phyloP scores from a whole-genome alignment of 92 coral and sea anemone species.

The Epizoanthus ramosus region DNA sequence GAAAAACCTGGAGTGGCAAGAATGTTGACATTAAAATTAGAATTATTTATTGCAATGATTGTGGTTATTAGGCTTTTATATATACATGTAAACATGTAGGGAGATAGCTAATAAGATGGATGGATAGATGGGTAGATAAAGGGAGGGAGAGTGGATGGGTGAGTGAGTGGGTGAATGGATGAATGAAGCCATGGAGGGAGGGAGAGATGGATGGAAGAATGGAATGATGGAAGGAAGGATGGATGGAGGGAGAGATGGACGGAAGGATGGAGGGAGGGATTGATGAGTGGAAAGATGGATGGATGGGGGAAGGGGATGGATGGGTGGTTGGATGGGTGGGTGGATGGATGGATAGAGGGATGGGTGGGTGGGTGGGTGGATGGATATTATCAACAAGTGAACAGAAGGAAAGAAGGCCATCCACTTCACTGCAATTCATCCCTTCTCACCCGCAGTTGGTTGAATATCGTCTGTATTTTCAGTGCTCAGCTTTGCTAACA shows the following conservation, averaged over 20 bases:
- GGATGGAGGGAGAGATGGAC: neutral
- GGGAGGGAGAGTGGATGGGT: neutral
- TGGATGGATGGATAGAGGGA: too few species aligned
- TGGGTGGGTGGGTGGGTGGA: too few species aligned
- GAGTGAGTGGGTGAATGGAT: neutral
- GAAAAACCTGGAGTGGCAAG: conserved; percentile 83
- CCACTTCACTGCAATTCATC: neutral
- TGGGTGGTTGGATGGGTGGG: too few species aligned
- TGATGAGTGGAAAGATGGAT: too few species aligned
- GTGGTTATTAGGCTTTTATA: too few species aligned
- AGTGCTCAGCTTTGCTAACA: conserved; percentile 82
- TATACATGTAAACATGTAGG: too few species aligned
- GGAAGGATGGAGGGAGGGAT: too few species aligned
- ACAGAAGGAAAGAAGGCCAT: neutral
- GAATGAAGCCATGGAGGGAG: neutral
- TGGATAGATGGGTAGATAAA: neutral
- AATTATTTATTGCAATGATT: neutral
- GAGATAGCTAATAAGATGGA: neutral
- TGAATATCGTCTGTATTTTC: conserved; percentile 79
- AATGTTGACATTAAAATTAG: neutral
- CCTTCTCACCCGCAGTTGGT: conserved; percentile 73
- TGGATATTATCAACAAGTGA: too few species aligned
- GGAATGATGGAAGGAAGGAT: too few species aligned
- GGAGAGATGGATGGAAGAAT: neutral
- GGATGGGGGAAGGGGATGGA: too few species aligned